These are phyloP conservation scores for Cotesia typhae DNA, from an alignment of 1,140 invertebrate genomes.

Conservation along the genomic window DNA sequence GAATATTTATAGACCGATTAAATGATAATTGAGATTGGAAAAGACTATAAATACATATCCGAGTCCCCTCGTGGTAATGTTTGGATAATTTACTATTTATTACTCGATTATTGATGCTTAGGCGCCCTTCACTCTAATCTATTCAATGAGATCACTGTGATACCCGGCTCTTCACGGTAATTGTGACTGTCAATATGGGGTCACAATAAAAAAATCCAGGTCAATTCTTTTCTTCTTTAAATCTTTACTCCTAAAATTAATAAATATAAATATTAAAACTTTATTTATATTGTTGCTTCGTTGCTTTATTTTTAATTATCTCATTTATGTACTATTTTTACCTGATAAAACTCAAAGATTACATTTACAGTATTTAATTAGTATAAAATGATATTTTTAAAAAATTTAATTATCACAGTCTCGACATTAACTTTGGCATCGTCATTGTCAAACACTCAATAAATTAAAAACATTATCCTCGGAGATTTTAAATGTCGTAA, in stretches of 20 bases:
- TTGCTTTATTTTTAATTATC: too few relatives aligned
- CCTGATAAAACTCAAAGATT: too few relatives aligned
- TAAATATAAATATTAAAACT: too few relatives aligned
- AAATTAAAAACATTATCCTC: neutral
- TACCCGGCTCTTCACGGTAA: conserved; percentile 13
- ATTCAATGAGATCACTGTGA: conserved; percentile 31
- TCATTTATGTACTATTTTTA: too few relatives aligned
- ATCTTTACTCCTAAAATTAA: neutral
- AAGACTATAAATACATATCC: neutral
- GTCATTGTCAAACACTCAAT: neutral
- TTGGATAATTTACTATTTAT: conserved; percentile 5
- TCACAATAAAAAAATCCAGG: neutral
- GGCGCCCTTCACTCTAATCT: conserved; percentile 19
- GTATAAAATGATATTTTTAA: too few relatives aligned
- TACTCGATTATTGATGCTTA: conserved; percentile 23
- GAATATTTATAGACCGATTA: too few relatives aligned
- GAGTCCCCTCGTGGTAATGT: too few relatives aligned
- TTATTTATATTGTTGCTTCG: too few relatives aligned
- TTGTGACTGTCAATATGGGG: conserved; percentile 18
- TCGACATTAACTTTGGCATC: too few relatives aligned
- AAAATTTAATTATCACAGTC: too few relatives aligned
- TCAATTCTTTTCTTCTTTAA: conserved; percentile 1
- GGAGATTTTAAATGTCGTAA: neutral
- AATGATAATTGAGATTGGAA: too few relatives aligned
- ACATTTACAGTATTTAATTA: too few relatives aligned